These are phyloP conservation scores for Junonia oenone DNA, from an alignment of 2,888 invertebrate genomes.

Conservation along the genomic window DNA sequence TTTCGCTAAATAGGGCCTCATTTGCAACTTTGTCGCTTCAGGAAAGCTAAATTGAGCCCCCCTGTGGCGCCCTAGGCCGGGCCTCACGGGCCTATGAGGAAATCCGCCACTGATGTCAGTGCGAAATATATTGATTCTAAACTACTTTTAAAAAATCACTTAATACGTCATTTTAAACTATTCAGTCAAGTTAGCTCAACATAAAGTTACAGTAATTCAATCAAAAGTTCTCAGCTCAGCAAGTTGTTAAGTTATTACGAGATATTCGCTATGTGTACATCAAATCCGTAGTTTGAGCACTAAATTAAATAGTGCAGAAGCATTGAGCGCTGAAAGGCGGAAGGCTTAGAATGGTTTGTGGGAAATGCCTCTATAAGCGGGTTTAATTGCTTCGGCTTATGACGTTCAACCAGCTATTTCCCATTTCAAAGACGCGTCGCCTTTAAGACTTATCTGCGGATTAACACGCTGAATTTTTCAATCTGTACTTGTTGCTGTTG, in stretches of 20 bases:
- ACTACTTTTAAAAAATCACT: no score
- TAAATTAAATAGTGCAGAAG: conserved; percentile 5
- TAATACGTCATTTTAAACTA: no score
- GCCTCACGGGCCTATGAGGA: no score
- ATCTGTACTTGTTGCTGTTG: not conserved
- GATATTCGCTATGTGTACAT: not conserved
- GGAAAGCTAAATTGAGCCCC: no score
- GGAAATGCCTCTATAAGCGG: conserved; percentile 1
- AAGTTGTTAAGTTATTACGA: not conserved
- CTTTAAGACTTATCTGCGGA: not conserved
- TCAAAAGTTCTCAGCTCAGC: not conserved
- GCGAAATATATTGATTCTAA: no score
- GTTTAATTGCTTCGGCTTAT: conserved; percentile 13
- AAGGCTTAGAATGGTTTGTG: conserved; percentile 6
- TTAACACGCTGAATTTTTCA: not conserved
- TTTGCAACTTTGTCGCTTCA: no score
- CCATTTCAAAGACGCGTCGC: not conserved
- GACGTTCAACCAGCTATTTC: conserved; percentile 6
- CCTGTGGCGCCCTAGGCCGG: no score
- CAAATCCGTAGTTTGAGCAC: not conserved
- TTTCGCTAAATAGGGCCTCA: no score
- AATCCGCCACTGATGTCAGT: no score
- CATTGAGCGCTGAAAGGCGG: not conserved
- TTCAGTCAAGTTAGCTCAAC: no score
- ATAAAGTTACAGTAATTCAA: no score